Conservation (phyloP, 2,888 invertebrate species). For the Ypsolopha sequella region DNA sequence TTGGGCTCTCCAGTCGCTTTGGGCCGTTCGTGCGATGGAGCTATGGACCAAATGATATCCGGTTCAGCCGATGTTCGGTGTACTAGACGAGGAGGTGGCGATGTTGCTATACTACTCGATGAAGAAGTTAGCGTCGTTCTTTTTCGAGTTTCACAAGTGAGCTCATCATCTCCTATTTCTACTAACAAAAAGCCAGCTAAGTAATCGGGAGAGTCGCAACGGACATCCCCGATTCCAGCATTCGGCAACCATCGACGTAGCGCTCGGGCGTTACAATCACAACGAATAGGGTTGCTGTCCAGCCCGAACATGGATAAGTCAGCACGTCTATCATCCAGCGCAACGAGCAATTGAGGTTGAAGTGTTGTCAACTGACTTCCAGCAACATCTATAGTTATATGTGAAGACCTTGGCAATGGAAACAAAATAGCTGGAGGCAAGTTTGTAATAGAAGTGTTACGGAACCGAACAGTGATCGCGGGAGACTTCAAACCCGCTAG, state of each 20-base stretch:
- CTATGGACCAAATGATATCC: conserved; percentile 90
- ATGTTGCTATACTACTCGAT: conserved; percentile 51
- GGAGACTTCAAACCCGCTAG: conserved; percentile 85
- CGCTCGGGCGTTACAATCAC: conserved; percentile 87
- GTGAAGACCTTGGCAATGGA: conserved; percentile 88
- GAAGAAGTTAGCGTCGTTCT: conserved; percentile 57
- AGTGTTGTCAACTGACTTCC: conserved; percentile 83
- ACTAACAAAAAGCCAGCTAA: conserved; percentile 77
- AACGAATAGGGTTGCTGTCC: conserved; percentile 83
- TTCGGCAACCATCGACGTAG: conserved; percentile 82
- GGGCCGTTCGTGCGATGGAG: conserved; percentile 76
- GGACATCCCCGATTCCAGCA: conserved; percentile 72
- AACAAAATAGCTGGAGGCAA: conserved; percentile 88
- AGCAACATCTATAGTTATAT: conserved; percentile 81
- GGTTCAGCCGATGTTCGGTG: conserved; percentile 80
- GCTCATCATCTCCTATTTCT: conserved; percentile 84
- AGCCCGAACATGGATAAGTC: conserved; percentile 81
- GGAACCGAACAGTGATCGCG: conserved; percentile 78
- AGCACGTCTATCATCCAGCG: conserved; percentile 85
- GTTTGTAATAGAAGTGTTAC: conserved; percentile 83
- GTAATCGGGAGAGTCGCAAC: conserved; percentile 79
- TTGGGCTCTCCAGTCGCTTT: conserved; percentile 71
- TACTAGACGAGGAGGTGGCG: conserved; percentile 61
- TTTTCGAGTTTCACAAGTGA: conserved; percentile 80
- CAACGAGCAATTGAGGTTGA: conserved; percentile 82